Evolutionary conservation across 2,797 vertebrate species (phyloP), one percentile per base, ranked within the genome.

Genomic region (Natrix natrix): DNA sequence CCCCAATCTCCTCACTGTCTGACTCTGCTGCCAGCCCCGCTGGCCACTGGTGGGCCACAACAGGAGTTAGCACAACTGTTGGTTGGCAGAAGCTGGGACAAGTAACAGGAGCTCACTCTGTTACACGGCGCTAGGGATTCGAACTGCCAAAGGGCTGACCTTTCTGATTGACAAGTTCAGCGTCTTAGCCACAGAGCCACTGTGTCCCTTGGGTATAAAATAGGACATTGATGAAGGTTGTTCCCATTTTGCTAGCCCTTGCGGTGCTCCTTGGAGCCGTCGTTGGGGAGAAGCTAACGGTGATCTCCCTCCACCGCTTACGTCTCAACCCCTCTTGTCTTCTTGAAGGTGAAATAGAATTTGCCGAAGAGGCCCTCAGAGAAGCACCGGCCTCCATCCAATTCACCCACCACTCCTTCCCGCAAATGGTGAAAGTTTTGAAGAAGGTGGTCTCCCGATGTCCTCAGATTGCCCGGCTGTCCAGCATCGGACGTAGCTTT

Each of bases 401-500:
- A 96, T 99, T 99, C 94, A 98, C 97, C 12, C 98, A 99, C 95
- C 98, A 99, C 91, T 97, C 98, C 5, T 99, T 99, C 6, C 56
- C 97, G 28, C 98, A 99, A 97, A 99, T 99, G 99, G 98, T 98
- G 96, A 98, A 96, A 48, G 95, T 98, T 0, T 94, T 99, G 95
- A 99, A 98, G 97, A 98, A 98, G 93, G 99, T 98, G 0, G 98
- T 98, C 0, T 97, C 98, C 90, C 99, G 98, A 94, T 99, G 99
- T 91, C 96, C 98, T 86, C 98, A 98, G 8, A 98, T 99, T 93
- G 98, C 99, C 90, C 98, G 96, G 4, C 98, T 98, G 10, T 99
- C 99, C 98, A 99, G 98, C 96, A 99, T 99, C 3, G 99, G 99
- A 7, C 99, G 98, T 90, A 99, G 99, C 96, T 98, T 98, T 0